Percentiles rank a stretch among this genome's conserved stretches.
phyloP scores from a whole-genome alignment of 2,888 invertebrate genomes.

The Eremobia ochroleuca region DNA sequence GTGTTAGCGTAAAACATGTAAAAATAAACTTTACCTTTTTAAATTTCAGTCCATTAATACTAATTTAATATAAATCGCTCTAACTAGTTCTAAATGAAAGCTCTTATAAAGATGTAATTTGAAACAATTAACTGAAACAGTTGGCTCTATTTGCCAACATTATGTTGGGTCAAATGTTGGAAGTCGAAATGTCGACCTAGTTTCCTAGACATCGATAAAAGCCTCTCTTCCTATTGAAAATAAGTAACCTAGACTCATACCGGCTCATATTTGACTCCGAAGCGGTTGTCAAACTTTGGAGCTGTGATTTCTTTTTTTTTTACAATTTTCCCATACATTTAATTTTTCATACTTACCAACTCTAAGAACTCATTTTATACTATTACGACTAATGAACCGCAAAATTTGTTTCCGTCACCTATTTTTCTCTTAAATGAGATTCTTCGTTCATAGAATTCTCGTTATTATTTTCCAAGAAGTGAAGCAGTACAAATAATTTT shows the following conservation, averaged over 20 bases:
- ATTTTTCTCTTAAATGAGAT: not conserved
- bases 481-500: not conserved
- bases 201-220: constrained; percentile 81
- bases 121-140: constrained; percentile 24
- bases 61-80: not conserved
- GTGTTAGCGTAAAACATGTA: too few relatives aligned
- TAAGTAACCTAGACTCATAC: constrained; percentile 73
- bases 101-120: constrained; percentile 17
- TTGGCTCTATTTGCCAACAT: constrained; percentile 23
- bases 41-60: not conserved
- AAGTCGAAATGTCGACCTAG: constrained; percentile 79
- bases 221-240: constrained; percentile 76
- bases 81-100: not conserved
- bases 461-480: not conserved
- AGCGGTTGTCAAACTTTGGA: constrained; percentile 50
- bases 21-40: not conserved
- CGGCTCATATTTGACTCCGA: constrained; percentile 73
- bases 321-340: not conserved
- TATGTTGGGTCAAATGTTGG: constrained; percentile 65
- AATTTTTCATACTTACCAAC: too few relatives aligned
- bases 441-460: not conserved
- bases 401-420: not conserved
- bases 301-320: not conserved
- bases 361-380: too few relatives aligned
- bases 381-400: too few relatives aligned